A percentile compares a stretch with the other conserved stretches of the same genome.
Conservation (phyloP, 2,113 vertebrate species). For the Notothenia rossii region DNA sequence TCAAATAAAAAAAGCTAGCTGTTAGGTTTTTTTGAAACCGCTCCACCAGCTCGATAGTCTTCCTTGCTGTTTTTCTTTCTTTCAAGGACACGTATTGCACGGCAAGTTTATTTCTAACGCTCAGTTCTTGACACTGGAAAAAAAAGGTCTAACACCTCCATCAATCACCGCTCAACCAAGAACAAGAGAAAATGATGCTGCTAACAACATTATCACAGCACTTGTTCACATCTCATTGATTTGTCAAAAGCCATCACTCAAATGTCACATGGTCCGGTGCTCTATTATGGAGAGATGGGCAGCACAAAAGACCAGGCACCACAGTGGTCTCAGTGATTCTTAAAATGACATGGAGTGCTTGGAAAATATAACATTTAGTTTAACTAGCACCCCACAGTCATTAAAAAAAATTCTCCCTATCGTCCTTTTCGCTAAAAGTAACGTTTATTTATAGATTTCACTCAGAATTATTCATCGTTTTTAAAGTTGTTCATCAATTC, state of each 20-base stretch:
- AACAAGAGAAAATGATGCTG: conserved; percentile 71
- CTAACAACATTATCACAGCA: conserved; percentile 79
- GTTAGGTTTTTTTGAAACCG: neutral
- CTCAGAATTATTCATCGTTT: no score
- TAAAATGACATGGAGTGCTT: neutral
- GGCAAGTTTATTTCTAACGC: conserved; percentile 36
- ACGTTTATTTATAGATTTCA: no score
- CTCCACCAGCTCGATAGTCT: neutral
- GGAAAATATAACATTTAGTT: neutral
- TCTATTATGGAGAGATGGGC: conserved; percentile 32
- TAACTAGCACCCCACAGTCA: neutral
- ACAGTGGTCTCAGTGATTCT: neutral
- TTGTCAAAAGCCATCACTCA: conserved; percentile 76
- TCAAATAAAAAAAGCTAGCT: neutral
- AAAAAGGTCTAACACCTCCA: conserved; percentile 56
- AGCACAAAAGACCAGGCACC: conserved; percentile 10
- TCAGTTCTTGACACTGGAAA: conserved; percentile 70
- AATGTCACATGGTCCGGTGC: conserved; percentile 46
- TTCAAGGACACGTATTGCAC: conserved; percentile 40
- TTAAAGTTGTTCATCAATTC: neutral
- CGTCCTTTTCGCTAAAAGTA: no score
- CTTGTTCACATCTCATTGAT: conserved; percentile 81
- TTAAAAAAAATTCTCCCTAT: neutral
- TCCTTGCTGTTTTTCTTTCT: conserved; percentile 19
- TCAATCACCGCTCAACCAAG: conserved; percentile 76